Evolutionary conservation across 2,113 vertebrate species (phyloP).

Genomic region (Colius striatus): DNA sequence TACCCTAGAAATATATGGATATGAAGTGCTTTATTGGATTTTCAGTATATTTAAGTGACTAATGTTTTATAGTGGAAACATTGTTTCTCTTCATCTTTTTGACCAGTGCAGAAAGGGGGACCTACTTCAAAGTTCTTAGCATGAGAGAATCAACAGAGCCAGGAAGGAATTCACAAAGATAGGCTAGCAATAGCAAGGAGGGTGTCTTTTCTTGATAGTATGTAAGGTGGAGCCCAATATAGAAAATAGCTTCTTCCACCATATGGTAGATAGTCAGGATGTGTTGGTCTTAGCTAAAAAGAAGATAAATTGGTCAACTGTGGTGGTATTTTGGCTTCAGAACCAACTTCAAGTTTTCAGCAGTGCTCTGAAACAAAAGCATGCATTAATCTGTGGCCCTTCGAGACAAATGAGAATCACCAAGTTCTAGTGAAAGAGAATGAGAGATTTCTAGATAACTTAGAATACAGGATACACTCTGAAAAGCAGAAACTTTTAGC

Average conservation of each 20-base stretch:
- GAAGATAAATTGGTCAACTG: not conserved
- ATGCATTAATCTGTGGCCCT: not conserved
- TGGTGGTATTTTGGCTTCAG: not conserved
- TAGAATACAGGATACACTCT: not conserved
- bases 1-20: not conserved
- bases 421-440: not conserved
- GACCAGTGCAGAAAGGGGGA: not conserved
- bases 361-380: not conserved
- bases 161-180: not conserved
- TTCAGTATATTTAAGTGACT: not conserved
- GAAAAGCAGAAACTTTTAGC: not conserved
- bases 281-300: not conserved
- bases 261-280: not conserved
- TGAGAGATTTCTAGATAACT: not conserved
- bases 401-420: not conserved
- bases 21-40: not conserved
- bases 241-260: not conserved
- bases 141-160: not conserved
- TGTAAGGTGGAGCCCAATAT: not conserved
- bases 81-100: not conserved
- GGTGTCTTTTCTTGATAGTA: not conserved
- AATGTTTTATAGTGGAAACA: not conserved
- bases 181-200: not conserved
- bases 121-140: not conserved
- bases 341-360: not conserved